Conservation (phyloP, 2,888 invertebrate genomes). For the Linnaemya vulpina region DNA sequence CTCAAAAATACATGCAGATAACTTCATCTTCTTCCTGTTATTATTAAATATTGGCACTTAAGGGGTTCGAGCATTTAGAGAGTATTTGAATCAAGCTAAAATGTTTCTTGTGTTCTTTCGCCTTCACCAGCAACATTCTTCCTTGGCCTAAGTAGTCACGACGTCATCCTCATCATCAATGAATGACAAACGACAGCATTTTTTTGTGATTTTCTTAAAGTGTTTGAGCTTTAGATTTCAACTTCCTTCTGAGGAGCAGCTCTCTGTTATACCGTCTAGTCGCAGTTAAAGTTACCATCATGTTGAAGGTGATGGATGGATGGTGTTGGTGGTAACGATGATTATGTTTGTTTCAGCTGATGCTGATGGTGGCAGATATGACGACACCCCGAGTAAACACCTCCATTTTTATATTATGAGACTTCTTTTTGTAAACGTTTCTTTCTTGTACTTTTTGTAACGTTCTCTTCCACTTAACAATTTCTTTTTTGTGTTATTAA, state of each 20-base stretch:
- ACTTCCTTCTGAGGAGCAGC: constrained; percentile 16
- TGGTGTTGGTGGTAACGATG: constrained; percentile 14
- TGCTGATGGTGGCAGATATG: constrained; percentile 36
- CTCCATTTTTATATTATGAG: constrained; percentile 39
- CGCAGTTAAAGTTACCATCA: constrained; percentile 31
- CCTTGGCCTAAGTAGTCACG: constrained; percentile 47
- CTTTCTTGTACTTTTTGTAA: constrained; percentile 2
- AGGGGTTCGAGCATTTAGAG: constrained; percentile 45
- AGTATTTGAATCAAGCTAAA: constrained; percentile 42
- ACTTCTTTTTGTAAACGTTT: constrained; percentile 8
- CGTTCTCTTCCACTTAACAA: constrained; percentile 41
- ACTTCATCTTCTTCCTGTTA: constrained; percentile 24
- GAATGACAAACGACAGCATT: constrained; percentile 1
- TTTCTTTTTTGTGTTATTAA: constrained; percentile 16
- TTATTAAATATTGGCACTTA: constrained; percentile 68
- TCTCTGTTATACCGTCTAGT: constrained; percentile 12
- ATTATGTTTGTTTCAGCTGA: background rate
- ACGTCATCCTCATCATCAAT: constrained; percentile 46
- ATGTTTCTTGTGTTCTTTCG: constrained; percentile 29
- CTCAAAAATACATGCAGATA: background rate
- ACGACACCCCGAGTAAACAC: constrained; percentile 54
- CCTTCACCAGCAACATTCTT: constrained; percentile 1
- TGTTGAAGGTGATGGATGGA: constrained; percentile 31
- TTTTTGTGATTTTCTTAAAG: constrained; percentile 4
- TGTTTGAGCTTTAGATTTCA: constrained; percentile 17